phyloP scores from a whole-genome alignment of 2,797 vertebrate species.

The Arctocebus calabarensis region DNA sequence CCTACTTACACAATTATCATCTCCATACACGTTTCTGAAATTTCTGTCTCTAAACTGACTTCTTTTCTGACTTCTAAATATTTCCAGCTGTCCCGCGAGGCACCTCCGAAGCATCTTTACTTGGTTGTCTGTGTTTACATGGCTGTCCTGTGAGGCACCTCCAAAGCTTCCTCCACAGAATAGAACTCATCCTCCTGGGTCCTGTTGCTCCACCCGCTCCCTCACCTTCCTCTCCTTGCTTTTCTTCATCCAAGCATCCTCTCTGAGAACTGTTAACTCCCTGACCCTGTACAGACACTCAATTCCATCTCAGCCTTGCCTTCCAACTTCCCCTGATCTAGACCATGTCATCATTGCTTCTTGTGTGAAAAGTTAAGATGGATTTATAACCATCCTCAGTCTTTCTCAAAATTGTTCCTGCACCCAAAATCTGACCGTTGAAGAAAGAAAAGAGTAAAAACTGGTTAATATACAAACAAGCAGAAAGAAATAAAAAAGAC shows the following conservation, averaged over 20 bases:
- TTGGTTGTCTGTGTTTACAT: neutral
- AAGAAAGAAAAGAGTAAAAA: neutral
- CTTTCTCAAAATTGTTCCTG: neutral
- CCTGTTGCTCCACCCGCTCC: neutral
- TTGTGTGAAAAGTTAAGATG: neutral
- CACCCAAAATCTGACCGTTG: neutral
- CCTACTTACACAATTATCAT: neutral
- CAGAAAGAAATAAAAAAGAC: neutral
- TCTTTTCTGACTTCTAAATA: conserved; percentile 5
- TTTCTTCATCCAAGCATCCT: neutral
- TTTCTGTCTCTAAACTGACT: neutral
- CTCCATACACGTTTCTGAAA: neutral
- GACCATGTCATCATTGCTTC: neutral
- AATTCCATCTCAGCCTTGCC: neutral
- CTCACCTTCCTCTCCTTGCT: neutral
- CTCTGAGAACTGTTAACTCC: neutral
- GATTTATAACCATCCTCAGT: neutral
- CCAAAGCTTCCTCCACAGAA: neutral
- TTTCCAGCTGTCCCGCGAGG: neutral
- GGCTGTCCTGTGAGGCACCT: neutral
- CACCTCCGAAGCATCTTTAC: neutral
- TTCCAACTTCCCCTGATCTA: neutral
- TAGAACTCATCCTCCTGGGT: neutral
- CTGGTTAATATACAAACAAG: neutral
- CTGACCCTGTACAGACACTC: neutral